phyloP scores from a whole-genome alignment of 2,888 invertebrate genomes.

The Stenichneumon culpator region DNA sequence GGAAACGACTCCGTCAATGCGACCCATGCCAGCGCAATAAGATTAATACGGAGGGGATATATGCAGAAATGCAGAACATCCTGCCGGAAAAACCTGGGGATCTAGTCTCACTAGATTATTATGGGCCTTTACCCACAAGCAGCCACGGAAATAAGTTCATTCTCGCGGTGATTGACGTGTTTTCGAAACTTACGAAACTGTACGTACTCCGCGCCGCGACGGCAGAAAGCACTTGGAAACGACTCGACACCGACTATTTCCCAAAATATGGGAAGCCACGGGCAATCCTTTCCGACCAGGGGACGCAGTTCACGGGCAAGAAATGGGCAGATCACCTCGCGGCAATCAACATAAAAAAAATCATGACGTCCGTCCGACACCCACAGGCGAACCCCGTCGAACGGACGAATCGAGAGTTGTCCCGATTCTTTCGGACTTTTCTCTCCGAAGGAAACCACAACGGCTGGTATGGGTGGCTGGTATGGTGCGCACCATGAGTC shows the following conservation, averaged over 20 bases:
- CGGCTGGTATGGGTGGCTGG: no score
- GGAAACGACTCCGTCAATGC: neutral
- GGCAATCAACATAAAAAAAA: neutral
- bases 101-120: neutral
- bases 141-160: neutral
- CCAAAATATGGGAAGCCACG: neutral
- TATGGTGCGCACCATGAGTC: no score
- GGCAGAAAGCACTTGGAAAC: no score
- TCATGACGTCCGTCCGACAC: neutral
- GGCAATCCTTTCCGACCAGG: neutral
- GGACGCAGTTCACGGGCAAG: neutral
- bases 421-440: neutral
- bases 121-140: neutral
- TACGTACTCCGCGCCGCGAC: no score
- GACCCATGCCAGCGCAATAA: constrained; percentile 26
- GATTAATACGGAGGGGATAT: neutral
- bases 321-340: neutral
- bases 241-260: neutral
- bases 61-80: neutral
- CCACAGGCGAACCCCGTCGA: neutral
- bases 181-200: no score
- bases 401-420: neutral
- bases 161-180: neutral
- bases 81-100: neutral
- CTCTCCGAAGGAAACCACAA: no score